Evolutionary conservation across 2,888 invertebrate genomes (phyloP).

Genomic region (Arge pagana): DNA sequence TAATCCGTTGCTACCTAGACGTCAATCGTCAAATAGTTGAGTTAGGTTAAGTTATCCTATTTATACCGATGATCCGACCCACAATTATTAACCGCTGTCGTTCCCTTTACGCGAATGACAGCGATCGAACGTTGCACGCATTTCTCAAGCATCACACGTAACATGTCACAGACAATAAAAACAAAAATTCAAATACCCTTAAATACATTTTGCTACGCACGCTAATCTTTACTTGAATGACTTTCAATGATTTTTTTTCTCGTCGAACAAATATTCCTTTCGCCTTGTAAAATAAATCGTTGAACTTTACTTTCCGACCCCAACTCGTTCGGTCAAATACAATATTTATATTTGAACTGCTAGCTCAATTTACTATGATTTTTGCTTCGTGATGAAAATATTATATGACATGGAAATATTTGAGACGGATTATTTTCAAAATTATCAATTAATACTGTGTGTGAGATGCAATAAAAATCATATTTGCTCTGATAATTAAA

Average conservation of each 20-base stretch:
- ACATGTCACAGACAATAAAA: not conserved
- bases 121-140: not conserved
- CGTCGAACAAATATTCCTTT: not conserved
- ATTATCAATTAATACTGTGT: too few relatives aligned
- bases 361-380: too few relatives aligned
- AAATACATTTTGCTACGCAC: conserved; percentile 15
- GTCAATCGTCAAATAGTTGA: not conserved
- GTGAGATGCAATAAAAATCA: too few relatives aligned
- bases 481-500: too few relatives aligned
- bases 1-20: not conserved
- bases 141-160: not conserved
- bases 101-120: not conserved
- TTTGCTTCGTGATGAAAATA: too few relatives aligned
- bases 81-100: not conserved
- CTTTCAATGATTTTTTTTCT: conserved; percentile 11
- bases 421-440: too few relatives aligned
- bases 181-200: conserved; percentile 17
- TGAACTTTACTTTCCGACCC: too few relatives aligned
- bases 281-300: too few relatives aligned
- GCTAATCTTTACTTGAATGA: conserved; percentile 15
- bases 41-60: conserved; percentile 16
- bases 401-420: too few relatives aligned
- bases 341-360: too few relatives aligned
- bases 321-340: too few relatives aligned
- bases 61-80: not conserved